These are phyloP conservation scores for Tachina lurida DNA, from an alignment of 2,888 invertebrate genomes.

Conservation along the genomic window DNA sequence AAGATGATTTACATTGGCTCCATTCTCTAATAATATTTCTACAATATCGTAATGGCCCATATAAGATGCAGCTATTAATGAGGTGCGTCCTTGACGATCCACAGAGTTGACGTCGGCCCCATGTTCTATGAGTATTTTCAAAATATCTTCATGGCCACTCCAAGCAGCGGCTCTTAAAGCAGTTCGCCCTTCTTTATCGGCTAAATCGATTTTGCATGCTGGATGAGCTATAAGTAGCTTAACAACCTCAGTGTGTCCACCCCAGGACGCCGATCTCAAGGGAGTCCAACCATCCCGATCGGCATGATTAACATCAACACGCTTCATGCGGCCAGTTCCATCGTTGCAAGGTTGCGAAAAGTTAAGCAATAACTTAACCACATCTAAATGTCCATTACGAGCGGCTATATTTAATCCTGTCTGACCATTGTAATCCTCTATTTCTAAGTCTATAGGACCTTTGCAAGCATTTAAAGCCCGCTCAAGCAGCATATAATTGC, in stretches of 20 bases:
- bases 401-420: conserved; percentile 94
- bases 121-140: conserved; percentile 88
- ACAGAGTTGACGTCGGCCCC: conserved; percentile 92
- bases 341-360: conserved; percentile 81
- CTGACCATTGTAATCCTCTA: conserved; percentile 90
- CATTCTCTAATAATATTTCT: conserved; percentile 90
- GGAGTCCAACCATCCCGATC: conserved; percentile 96
- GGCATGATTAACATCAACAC: conserved; percentile 89
- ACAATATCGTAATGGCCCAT: conserved; percentile 98
- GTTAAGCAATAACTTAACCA: conserved; percentile 86
- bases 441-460: conserved; percentile 84
- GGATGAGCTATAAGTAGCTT: conserved; percentile 90
- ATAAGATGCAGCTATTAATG: conserved; percentile 96
- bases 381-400: conserved; percentile 89
- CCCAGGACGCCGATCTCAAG: conserved; percentile 96
- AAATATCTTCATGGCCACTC: conserved; percentile 95
- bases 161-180: conserved; percentile 95
- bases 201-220: conserved; percentile 91
- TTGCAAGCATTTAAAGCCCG: conserved; percentile 86
- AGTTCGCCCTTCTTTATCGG: conserved; percentile 94
- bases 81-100: conserved; percentile 95
- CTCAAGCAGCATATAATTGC: conserved; percentile 87
- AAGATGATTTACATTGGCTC: conserved; percentile 92
- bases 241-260: conserved; percentile 95
- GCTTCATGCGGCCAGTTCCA: conserved; percentile 82